These are phyloP conservation scores for Sebastes aleutianus DNA, from an alignment of 2,797 vertebrate genomes.

Conservation along the genomic window DNA sequence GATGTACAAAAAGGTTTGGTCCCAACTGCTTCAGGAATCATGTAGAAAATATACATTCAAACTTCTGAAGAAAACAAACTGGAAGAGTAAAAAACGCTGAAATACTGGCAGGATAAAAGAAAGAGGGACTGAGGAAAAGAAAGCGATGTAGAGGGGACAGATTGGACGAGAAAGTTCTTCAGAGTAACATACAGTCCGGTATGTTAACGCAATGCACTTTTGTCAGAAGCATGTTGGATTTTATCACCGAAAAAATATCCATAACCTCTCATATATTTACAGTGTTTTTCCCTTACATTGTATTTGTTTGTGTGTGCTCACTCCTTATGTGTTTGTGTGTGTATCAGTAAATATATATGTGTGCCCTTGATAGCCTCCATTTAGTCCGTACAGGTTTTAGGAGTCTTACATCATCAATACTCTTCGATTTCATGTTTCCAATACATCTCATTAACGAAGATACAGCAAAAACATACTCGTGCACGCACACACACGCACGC, in stretches of 20 bases:
- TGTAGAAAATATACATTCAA: slow-evolving; percentile 94
- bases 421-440: neutral
- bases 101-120: slow-evolving; percentile 22
- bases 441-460: slow-evolving; percentile 29
- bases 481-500: neutral
- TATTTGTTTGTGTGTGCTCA: slow-evolving; percentile 42
- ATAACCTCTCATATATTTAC: slow-evolving; percentile 61
- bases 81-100: slow-evolving; percentile 71
- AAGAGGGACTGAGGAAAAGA: slow-evolving; percentile 24
- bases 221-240: slow-evolving; percentile 80
- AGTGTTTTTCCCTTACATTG: slow-evolving; percentile 41
- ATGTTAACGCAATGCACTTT: slow-evolving; percentile 89
- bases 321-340: neutral
- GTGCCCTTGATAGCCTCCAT: slow-evolving; percentile 51
- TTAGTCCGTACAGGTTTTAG: slow-evolving; percentile 73
- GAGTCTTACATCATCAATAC: slow-evolving; percentile 27
- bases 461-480: slow-evolving; percentile 43
- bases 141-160: slow-evolving; percentile 3
- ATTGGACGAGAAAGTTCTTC: slow-evolving; percentile 39
- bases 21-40: slow-evolving; percentile 84
- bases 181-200: slow-evolving; percentile 68
- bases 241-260: slow-evolving; percentile 50
- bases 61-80: slow-evolving; percentile 83
- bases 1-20: slow-evolving; percentile 85
- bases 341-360: slow-evolving; percentile 1